Percentiles rank a stretch among this genome's conserved stretches.
Evolutionary conservation across 2,888 invertebrate species (phyloP).

Genomic region (Acanthococcus lagerstroemiae): DNA sequence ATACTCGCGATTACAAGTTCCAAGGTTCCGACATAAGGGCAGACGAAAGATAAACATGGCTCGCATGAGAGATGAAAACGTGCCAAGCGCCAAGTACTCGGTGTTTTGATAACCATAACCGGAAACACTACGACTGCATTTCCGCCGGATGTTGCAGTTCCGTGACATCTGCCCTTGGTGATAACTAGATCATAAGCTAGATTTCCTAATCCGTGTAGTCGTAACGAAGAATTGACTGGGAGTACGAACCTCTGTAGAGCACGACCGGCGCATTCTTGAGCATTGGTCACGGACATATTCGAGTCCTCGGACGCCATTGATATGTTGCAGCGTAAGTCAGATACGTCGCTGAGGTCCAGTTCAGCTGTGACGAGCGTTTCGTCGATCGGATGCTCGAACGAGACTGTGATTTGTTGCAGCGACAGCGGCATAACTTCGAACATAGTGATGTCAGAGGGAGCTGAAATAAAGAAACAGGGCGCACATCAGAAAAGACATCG

Average conservation of each 20-base stretch:
- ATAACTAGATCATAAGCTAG: too few relatives aligned
- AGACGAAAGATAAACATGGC: too few relatives aligned
- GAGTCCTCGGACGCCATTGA: slow-evolving; percentile 52
- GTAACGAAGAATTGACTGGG: slow-evolving; percentile 74
- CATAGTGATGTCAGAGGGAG: slow-evolving; percentile 67
- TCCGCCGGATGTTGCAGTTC: too few relatives aligned
- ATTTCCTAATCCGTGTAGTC: too few relatives aligned
- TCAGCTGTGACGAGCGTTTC: slow-evolving; percentile 90
- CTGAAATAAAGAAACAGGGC: slow-evolving; percentile 44
- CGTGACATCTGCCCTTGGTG: too few relatives aligned
- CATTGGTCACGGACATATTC: slow-evolving; percentile 40
- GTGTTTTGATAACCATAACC: too few relatives aligned
- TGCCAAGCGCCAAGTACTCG: too few relatives aligned
- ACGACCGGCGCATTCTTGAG: slow-evolving; percentile 50
- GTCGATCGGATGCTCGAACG: slow-evolving; percentile 83
- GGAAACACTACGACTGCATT: too few relatives aligned
- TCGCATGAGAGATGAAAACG: too few relatives aligned
- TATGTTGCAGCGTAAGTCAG: slow-evolving; percentile 66
- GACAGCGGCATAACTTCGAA: slow-evolving; percentile 86
- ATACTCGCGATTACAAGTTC: too few relatives aligned
- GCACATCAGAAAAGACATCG: too few relatives aligned
- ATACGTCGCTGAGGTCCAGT: slow-evolving; percentile 70
- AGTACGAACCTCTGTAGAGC: slow-evolving; percentile 60
- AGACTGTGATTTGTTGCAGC: slow-evolving; percentile 78
- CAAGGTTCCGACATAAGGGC: too few relatives aligned